A percentile compares a stretch with the other conserved stretches of the same genome.
phyloP scores from a whole-genome alignment of 2,113 vertebrate species.

The Brachyistius frenatus region DNA sequence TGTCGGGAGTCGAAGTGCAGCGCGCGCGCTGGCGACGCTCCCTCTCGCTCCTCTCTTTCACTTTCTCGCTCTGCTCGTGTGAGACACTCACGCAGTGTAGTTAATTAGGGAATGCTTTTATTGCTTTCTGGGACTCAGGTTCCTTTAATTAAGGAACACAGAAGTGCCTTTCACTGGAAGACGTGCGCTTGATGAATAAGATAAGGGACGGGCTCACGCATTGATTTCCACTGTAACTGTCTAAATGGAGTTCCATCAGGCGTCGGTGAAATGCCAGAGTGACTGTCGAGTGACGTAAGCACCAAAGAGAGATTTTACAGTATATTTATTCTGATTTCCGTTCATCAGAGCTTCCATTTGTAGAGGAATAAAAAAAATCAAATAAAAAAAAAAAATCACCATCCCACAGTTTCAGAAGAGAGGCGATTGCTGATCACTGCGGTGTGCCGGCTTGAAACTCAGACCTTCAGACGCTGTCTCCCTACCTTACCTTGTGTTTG shows the following conservation, averaged over 20 bases:
- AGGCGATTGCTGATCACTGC: slow-evolving; percentile 25
- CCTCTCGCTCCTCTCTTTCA: slow-evolving; percentile 28
- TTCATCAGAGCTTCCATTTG: slow-evolving; percentile 40
- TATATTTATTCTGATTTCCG: slow-evolving; percentile 24
- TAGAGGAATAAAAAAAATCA: background rate
- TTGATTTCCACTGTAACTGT: slow-evolving; percentile 48
- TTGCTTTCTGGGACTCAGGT: slow-evolving; percentile 82
- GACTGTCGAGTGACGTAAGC: background rate
- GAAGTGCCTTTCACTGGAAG: slow-evolving; percentile 74
- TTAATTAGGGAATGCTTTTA: slow-evolving; percentile 85
- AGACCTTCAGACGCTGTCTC: slow-evolving; percentile 49
- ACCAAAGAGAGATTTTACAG: slow-evolving; percentile 7
- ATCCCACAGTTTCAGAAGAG: slow-evolving; percentile 21
- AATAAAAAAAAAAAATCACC: background rate
- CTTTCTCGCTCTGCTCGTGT: slow-evolving; percentile 52
- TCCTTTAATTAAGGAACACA: slow-evolving; percentile 83
- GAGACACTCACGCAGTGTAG: slow-evolving; percentile 77
- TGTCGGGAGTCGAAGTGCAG: slow-evolving; percentile 69
- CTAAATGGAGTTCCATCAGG: slow-evolving; percentile 48
- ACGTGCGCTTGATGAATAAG: slow-evolving; percentile 64
- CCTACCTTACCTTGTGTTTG: slow-evolving; percentile 10
- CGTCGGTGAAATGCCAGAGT: slow-evolving; percentile 22
- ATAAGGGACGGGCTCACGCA: slow-evolving; percentile 56
- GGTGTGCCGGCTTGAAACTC: slow-evolving; percentile 47
- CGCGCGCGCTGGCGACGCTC: slow-evolving; percentile 21